phyloP scores from a whole-genome alignment of 2,888 invertebrate species.

The Phengaris alcon region DNA sequence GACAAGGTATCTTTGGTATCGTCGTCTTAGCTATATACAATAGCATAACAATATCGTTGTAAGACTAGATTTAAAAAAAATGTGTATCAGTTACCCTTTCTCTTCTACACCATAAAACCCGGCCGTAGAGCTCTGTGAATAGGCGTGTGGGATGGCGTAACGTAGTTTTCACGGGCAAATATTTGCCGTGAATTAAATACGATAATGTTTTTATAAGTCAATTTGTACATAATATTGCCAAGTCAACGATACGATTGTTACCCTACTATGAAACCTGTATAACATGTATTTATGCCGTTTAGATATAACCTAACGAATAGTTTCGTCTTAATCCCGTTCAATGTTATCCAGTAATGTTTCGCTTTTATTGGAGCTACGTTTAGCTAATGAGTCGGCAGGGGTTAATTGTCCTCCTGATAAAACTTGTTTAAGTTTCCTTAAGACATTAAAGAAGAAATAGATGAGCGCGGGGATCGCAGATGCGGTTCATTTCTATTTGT shows the following conservation, averaged over 20 bases:
- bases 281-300: not conserved
- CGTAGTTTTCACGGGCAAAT: not conserved
- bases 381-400: constrained; percentile 56
- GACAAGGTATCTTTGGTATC: not conserved
- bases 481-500: constrained; percentile 74
- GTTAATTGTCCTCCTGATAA: constrained; percentile 56
- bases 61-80: no score
- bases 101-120: no score
- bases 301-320: not conserved
- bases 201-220: not conserved
- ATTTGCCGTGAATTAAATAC: not conserved
- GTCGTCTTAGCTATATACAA: not conserved
- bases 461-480: constrained; percentile 59
- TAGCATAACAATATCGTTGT: no score
- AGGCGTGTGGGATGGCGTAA: not conserved
- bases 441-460: constrained; percentile 66
- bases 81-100: no score
- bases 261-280: not conserved
- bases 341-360: constrained; percentile 40
- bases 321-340: constrained; percentile 29
- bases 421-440: constrained; percentile 60
- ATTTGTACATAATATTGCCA: not conserved
- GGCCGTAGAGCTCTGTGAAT: not conserved
- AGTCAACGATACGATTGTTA: not conserved
- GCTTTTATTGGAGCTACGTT: constrained; percentile 51